Percentiles rank a stretch among this genome's conserved stretches.
These are phyloP conservation scores for Calephelis nemesis DNA, from an alignment of 1,140 invertebrate species.

Conservation along the genomic window DNA sequence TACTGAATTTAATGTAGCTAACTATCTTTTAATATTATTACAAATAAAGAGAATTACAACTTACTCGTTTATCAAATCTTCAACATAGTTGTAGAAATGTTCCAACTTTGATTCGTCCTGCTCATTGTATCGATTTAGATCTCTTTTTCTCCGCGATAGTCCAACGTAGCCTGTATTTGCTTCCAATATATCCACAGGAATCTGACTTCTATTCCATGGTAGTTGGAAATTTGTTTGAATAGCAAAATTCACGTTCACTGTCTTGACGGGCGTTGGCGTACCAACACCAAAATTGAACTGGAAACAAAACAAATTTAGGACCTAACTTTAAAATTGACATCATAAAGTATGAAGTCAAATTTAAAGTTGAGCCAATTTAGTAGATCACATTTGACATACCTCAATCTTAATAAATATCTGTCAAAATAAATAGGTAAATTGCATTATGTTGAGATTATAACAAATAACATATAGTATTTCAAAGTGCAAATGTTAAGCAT, in stretches of 20 bases:
- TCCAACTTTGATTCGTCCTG: conserved; percentile 52
- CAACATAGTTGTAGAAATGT: conserved; percentile 65
- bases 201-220: conserved; percentile 65
- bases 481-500: too few relatives aligned
- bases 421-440: too few relatives aligned
- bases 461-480: too few relatives aligned
- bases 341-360: too few relatives aligned
- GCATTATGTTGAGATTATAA: too few relatives aligned
- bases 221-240: conserved; percentile 73
- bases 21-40: too few relatives aligned
- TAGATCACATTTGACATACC: too few relatives aligned
- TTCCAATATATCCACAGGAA: conserved; percentile 62
- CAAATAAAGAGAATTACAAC: background rate
- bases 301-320: conserved; percentile 27
- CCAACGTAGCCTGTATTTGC: conserved; percentile 59
- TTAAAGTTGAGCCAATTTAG: too few relatives aligned
- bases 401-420: too few relatives aligned
- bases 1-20: too few relatives aligned
- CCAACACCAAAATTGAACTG: conserved; percentile 66
- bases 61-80: conserved; percentile 56
- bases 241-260: conserved; percentile 61
- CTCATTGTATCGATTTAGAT: conserved; percentile 35
- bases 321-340: background rate
- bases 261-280: conserved; percentile 53
- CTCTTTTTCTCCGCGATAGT: conserved; percentile 47